Base-by-base conservation (phyloP, 2,888 invertebrate species). In the Andrena chrysosceles region DNA sequence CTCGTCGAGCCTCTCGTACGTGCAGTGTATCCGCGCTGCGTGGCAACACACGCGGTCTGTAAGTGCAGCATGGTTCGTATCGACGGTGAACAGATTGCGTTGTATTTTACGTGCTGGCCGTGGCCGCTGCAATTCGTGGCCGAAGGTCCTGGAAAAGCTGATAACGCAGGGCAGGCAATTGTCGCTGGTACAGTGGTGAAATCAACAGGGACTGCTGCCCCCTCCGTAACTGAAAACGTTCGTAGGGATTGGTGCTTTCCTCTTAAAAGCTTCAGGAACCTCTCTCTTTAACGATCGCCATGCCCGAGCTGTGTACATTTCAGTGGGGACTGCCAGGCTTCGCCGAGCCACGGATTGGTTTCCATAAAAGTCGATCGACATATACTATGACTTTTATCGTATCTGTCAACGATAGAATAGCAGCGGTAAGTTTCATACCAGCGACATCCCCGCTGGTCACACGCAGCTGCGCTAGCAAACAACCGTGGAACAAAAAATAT, bases 11-110 rank as follows among this genome's bases (percentile, higher is more conserved):
- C 23, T 63, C 42, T 42, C 33, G 23, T 23, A 70, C 73, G 63
- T n/a, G 71, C 48, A 29, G 26, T 35, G 42, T 42, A 4, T 13
- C 42, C 75, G 20, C 68, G 33, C 35, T 8, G 35, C 26, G n/a
- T 62, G 52, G 20, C 42, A 62, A 62, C 81, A 71, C 62, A 62
- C 59, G 67, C 67, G 72, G 49, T 33, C 59, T 23, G 78, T 70
- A 79, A 83, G 77, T 67, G 70, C 60, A 64, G 59, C 48, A 20
- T 52, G 72, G 67, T 75, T 68, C 78, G 83, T 83, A 87, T 88
- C 81, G 85, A 83, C 81, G 62, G 63, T 60, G 81, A 70, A 84
- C 86, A 87, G 87, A 89, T 89, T 82, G 81, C 82, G 67, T 79
- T 83, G 86, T 88, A 87, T 84, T 88, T 88, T 81, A 87, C 81